These are phyloP conservation scores for Orthosia gothica DNA, from an alignment of 2,888 invertebrate genomes.

Conservation along the genomic window DNA sequence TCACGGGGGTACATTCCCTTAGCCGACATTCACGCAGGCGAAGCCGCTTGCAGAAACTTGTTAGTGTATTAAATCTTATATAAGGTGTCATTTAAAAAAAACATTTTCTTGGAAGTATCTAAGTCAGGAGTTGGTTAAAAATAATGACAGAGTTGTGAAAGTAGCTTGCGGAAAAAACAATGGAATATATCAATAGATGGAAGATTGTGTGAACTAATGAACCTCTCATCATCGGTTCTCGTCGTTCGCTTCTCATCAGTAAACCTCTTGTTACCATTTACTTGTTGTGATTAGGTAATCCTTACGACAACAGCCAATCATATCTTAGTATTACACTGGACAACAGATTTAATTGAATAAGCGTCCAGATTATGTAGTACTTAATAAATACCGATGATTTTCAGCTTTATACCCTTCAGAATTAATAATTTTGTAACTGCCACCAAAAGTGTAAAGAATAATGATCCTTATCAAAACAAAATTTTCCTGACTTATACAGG, in stretches of 20 bases:
- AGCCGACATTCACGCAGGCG: too few relatives aligned
- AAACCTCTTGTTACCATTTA: neutral
- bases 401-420: neutral
- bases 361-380: neutral
- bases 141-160: too few relatives aligned
- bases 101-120: too few relatives aligned
- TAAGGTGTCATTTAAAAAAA: too few relatives aligned
- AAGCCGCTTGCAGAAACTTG: too few relatives aligned
- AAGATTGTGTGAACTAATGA: too few relatives aligned
- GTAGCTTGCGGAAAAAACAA: neutral
- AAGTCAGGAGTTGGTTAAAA: too few relatives aligned
- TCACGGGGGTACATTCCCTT: too few relatives aligned
- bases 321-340: neutral
- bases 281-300: slow-evolving; percentile 8
- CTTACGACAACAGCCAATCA: neutral
- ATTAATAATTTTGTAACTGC: slow-evolving; percentile 19
- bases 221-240: too few relatives aligned
- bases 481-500: slow-evolving; percentile 42
- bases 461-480: slow-evolving; percentile 34
- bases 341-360: neutral
- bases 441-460: slow-evolving; percentile 13
- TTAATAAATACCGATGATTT: slow-evolving; percentile 11
- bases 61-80: too few relatives aligned
- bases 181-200: neutral
- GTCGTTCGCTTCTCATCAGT: neutral